Evolutionary conservation across 2,888 invertebrate species (phyloP), one percentile per base, ranked within the genome.

Genomic region (Liodrosophila aerea): DNA sequence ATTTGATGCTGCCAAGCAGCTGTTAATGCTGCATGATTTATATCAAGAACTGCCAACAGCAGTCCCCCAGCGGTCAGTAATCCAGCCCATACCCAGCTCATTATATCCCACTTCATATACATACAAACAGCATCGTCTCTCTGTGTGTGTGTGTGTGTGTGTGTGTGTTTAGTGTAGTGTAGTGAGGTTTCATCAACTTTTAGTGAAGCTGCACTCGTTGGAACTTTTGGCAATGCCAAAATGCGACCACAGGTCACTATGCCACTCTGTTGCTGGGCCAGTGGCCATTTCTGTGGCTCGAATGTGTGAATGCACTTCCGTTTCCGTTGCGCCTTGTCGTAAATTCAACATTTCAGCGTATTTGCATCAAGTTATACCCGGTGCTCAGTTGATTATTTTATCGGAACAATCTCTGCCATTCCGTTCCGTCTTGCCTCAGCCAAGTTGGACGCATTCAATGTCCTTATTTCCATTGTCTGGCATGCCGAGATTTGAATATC

Each of bases 1-100:
- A 83, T 85, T 81, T 87, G 74, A 84, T 87, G 82, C 85, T 75
- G 74, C 80, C 77, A 77, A 87, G 84, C 88, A 87, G 87, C 87
- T 87, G 87, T 86, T 87, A 87, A 87, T 87, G 82, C 77, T 77
- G 80, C 77, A 82, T 87, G 88, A 87, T 87, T 87, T 87, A 87
- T 87, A 70, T 74, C 47, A 36, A 56, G 43, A 54, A 31, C 41
- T 53, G 68, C 61, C 72, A 72, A 40, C 45, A 50, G 31, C 66
- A 63, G 63, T 56, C 8, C 33, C 47, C 53, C 53, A 39, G 50
- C 51, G 68, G 63, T 50, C 69, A 67, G 34, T 41, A 18, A 18
- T n/a, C 57, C 37, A 39, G 58, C 11, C 59, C n/a, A n/a, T n/a
- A n/a, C n/a, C n/a, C n/a, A 62, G 69, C 84, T 80, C 77, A 83